These are phyloP conservation scores for Nematopogon swammerdamellus DNA, from an alignment of 2,888 invertebrate genomes.

Conservation along the genomic window DNA sequence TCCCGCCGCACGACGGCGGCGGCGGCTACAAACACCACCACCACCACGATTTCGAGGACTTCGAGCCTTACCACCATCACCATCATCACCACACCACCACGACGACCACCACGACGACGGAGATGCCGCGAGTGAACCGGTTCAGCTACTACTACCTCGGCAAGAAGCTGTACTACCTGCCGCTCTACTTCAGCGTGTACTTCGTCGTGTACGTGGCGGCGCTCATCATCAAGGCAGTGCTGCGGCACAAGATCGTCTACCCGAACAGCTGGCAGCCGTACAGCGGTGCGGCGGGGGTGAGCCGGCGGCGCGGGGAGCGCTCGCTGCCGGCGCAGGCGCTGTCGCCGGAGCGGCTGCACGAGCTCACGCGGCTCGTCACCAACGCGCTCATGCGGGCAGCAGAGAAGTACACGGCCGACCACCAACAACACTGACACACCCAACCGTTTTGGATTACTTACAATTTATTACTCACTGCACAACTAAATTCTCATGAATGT, in stretches of 20 bases:
- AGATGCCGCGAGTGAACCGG: slow-evolving; percentile 57
- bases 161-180: slow-evolving; percentile 71
- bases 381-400: slow-evolving; percentile 38
- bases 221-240: slow-evolving; percentile 67
- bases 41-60: slow-evolving; percentile 38
- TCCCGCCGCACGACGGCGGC: slow-evolving; percentile 31
- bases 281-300: slow-evolving; percentile 37
- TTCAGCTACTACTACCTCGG: slow-evolving; percentile 75
- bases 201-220: slow-evolving; percentile 68
- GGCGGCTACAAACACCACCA: slow-evolving; percentile 29
- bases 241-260: slow-evolving; percentile 68
- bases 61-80: slow-evolving; percentile 31
- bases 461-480: too few species aligned
- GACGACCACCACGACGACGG: slow-evolving; percentile 40
- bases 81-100: slow-evolving; percentile 33
- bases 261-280: slow-evolving; percentile 54
- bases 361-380: slow-evolving; percentile 43
- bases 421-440: neutral
- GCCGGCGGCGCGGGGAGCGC: slow-evolving; percentile 34
- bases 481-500: too few species aligned
- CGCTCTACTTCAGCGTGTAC: slow-evolving; percentile 72
- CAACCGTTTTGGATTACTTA: too few species aligned
- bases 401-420: slow-evolving; percentile 25
- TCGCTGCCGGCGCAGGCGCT: slow-evolving; percentile 21
- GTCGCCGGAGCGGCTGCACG: slow-evolving; percentile 45